A percentile compares a stretch with the other conserved stretches of the same genome.
phyloP scores from a whole-genome alignment of 2,888 invertebrate genomes.

The Chouioia cunea region DNA sequence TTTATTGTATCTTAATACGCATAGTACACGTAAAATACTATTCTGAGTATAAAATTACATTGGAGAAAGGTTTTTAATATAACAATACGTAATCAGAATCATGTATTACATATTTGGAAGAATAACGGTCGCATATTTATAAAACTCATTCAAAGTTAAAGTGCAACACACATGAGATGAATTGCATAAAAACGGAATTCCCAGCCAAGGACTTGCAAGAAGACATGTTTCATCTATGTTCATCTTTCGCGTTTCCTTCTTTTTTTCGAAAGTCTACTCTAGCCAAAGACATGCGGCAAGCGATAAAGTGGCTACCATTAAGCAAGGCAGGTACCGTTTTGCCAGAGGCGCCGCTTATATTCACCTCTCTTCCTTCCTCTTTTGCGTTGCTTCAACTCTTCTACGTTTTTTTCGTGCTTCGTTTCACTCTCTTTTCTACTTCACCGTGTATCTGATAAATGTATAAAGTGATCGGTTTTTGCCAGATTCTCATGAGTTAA shows the following conservation, averaged over 20 bases:
- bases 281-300: slow-evolving; percentile 50
- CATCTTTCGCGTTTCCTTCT: neutral
- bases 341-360: neutral
- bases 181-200: neutral
- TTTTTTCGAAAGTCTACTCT: neutral
- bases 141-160: no score
- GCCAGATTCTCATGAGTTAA: neutral
- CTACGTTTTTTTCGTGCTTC: neutral
- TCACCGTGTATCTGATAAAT: neutral
- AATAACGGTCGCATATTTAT: no score
- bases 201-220: slow-evolving; percentile 11
- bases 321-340: slow-evolving; percentile 39
- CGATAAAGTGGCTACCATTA: slow-evolving; percentile 54
- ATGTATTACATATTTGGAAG: no score
- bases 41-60: no score
- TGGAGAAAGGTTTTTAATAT: no score
- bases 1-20: no score
- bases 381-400: neutral
- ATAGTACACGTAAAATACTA: no score
- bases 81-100: no score
- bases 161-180: neutral
- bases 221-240: slow-evolving; percentile 2
- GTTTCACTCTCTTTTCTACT: slow-evolving; percentile 26
- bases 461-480: no score
- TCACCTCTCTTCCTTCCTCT: neutral